phyloP scores from a whole-genome alignment of 2,113 vertebrate genomes.

The Enhydra lutris region DNA sequence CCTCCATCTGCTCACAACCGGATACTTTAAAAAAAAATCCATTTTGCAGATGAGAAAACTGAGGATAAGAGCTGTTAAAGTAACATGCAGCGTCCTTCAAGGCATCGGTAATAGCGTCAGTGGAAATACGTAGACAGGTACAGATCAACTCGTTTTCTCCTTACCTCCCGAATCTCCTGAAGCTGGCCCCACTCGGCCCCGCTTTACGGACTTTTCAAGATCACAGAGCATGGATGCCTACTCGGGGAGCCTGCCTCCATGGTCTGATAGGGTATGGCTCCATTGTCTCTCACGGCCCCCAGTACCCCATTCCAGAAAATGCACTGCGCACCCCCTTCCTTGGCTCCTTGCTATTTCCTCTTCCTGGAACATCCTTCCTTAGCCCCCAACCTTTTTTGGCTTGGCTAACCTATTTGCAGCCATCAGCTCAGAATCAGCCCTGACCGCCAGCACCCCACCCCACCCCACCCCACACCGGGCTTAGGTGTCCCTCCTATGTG shows the following conservation, averaged over 20 bases:
- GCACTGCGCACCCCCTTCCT: not conserved
- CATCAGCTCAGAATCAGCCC: not conserved
- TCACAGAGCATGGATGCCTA: not conserved
- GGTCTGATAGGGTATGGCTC: not conserved
- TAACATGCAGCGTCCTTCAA: not conserved
- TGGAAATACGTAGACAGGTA: not conserved
- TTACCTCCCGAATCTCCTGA: not conserved
- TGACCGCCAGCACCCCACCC: no score
- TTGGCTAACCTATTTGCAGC: not conserved
- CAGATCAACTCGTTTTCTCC: not conserved
- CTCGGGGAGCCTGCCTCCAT: not conserved
- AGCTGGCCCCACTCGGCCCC: not conserved
- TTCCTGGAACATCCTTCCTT: not conserved
- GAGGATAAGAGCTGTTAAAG: not conserved
- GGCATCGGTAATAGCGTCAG: not conserved
- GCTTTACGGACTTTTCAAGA: not conserved
- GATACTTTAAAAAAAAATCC: not conserved
- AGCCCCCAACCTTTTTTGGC: not conserved
- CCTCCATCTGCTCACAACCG: not conserved
- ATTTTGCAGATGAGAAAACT: not conserved
- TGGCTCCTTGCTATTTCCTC: not conserved
- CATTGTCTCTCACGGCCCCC: not conserved
- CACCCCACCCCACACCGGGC: fast-evolving
- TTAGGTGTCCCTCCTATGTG: not conserved
- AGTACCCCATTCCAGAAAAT: not conserved